Percentiles rank a stretch among this genome's conserved stretches.
These are phyloP conservation scores for Coremacera marginata DNA, from an alignment of 2,888 invertebrate species.

Conservation along the genomic window DNA sequence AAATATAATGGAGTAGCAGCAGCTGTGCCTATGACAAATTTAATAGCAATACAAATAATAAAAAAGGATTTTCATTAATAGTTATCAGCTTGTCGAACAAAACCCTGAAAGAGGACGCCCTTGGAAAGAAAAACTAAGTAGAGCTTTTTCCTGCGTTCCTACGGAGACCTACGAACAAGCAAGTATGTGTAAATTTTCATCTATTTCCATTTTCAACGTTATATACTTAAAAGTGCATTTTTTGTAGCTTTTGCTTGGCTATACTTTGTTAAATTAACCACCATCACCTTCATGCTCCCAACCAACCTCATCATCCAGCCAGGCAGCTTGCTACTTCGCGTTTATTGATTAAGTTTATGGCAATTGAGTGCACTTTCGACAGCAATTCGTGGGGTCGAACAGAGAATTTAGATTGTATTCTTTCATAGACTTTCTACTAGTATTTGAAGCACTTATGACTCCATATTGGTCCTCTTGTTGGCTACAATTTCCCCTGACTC, in stretches of 20 bases:
- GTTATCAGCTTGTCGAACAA: background rate
- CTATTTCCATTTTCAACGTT: background rate
- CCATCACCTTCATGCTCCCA: background rate
- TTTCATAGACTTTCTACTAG: background rate
- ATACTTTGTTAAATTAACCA: no score
- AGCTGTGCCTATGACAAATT: background rate
- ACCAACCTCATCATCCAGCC: background rate
- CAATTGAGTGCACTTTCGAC: background rate
- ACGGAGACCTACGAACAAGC: background rate
- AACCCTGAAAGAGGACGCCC: conserved; percentile 2
- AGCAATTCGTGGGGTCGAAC: background rate
- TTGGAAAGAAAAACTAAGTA: background rate
- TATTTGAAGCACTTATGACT: background rate
- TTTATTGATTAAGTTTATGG: conserved; percentile 8
- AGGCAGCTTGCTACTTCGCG: background rate
- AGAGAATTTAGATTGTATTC: background rate
- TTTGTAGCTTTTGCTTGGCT: background rate
- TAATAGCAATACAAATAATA: background rate
- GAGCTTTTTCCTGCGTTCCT: background rate
- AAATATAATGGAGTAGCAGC: background rate
- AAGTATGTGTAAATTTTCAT: background rate
- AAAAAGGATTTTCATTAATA: background rate
- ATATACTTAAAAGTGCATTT: background rate
- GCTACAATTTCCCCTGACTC: background rate
- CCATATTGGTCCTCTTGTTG: background rate